phyloP scores from a whole-genome alignment of 1,140 invertebrate genomes.

The Trachelipus rathkii region DNA sequence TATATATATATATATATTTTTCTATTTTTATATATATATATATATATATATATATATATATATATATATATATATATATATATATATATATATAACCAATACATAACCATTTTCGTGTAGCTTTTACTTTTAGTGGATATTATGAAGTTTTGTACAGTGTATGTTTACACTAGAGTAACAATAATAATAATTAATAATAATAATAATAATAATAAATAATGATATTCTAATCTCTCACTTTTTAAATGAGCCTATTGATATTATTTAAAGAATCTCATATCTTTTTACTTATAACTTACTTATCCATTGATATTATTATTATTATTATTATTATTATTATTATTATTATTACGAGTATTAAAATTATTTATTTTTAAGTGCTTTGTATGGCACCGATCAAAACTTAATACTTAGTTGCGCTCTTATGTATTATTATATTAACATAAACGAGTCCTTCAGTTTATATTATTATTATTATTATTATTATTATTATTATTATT shows the following conservation, averaged over 20 bases:
- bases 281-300: not conserved
- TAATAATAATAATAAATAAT: not conserved
- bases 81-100: not conserved
- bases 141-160: not conserved
- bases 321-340: too few relatives aligned
- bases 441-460: not conserved
- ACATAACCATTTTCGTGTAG: not conserved
- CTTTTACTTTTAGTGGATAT: not conserved
- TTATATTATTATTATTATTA: not conserved
- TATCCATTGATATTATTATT: not conserved
- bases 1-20: too few relatives aligned
- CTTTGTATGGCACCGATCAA: not conserved
- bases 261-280: not conserved
- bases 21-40: too few relatives aligned
- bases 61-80: not conserved
- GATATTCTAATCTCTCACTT: not conserved
- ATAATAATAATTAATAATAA: not conserved
- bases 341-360: too few relatives aligned
- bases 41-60: too few relatives aligned
- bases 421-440: not conserved
- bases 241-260: not conserved
- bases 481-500: not conserved
- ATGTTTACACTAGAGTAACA: conserved; percentile 3
- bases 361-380: not conserved
- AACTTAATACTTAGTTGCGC: not conserved